phyloP scores from a whole-genome alignment of 2,113 vertebrate genomes.

The Channa argus region DNA sequence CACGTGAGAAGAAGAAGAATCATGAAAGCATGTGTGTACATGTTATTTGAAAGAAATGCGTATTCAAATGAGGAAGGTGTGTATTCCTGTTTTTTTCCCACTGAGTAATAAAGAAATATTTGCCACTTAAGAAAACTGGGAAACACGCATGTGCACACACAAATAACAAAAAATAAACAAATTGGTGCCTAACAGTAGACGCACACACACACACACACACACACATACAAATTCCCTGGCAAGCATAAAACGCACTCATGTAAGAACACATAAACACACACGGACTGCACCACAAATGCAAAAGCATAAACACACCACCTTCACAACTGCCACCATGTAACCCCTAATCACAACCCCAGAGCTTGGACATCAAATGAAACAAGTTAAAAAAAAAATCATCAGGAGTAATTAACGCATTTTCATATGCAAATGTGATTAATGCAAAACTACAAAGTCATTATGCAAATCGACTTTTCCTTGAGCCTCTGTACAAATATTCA shows the following conservation, averaged over 20 bases:
- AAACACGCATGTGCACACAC: slow-evolving; percentile 2
- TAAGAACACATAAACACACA: slow-evolving; percentile 70
- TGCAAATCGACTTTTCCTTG: slow-evolving; percentile 99
- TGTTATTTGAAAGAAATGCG: slow-evolving; percentile 30
- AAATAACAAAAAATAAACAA: slow-evolving; percentile 58
- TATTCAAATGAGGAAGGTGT: slow-evolving; percentile 26
- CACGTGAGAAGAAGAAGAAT: slow-evolving; percentile 9
- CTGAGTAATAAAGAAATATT: slow-evolving; percentile 54
- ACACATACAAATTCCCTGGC: slow-evolving; percentile 80
- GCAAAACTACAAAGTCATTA: slow-evolving; percentile 99
- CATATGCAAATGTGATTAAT: slow-evolving; percentile 99
- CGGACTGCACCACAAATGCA: slow-evolving; percentile 6
- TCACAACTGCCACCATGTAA: slow-evolving; percentile 79
- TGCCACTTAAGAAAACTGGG: slow-evolving; percentile 36
- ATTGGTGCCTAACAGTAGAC: neutral
- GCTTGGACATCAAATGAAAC: slow-evolving; percentile 99
- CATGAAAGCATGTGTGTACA: slow-evolving; percentile 17
- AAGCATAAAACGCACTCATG: slow-evolving; percentile 79
- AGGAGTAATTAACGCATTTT: slow-evolving; percentile 99
- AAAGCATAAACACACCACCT: slow-evolving; percentile 49
- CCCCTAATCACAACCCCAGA: slow-evolving; percentile 87
- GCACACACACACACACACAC: neutral
- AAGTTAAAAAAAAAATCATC: slow-evolving; percentile 96
- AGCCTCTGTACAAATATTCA: slow-evolving; percentile 99
- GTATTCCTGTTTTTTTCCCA: slow-evolving; percentile 12